Conservation (phyloP, 1,140 invertebrate genomes). For the Pachypsylla venusta region DNA sequence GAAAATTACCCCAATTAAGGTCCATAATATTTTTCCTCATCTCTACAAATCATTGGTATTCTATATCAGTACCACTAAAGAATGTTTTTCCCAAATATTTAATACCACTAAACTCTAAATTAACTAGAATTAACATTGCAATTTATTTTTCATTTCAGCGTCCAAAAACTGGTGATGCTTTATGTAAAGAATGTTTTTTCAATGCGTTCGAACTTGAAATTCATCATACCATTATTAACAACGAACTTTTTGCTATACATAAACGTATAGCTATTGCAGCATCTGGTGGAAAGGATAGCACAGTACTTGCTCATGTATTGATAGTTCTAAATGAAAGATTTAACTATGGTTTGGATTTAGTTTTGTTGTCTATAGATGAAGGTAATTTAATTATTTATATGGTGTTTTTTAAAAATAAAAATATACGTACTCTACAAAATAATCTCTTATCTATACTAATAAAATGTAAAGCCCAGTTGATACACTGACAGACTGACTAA, state of each 20-base stretch:
- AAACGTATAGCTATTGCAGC: slow-evolving; percentile 89
- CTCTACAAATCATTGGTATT: too few species aligned
- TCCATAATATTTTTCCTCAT: too few species aligned
- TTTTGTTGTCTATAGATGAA: slow-evolving; percentile 94
- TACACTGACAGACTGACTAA: too few species aligned
- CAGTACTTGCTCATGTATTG: slow-evolving; percentile 83
- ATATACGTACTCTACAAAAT: too few species aligned
- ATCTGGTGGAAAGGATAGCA: slow-evolving; percentile 98
- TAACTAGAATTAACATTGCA: too few species aligned
- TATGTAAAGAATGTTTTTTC: slow-evolving; percentile 94
- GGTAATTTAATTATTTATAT: slow-evolving; percentile 36
- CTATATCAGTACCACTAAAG: too few species aligned
- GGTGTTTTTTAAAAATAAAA: too few species aligned
- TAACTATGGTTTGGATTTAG: slow-evolving; percentile 79
- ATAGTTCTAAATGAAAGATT: slow-evolving; percentile 84
- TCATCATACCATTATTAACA: slow-evolving; percentile 78
- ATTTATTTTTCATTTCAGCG: slow-evolving; percentile 45
- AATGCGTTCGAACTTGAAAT: slow-evolving; percentile 91
- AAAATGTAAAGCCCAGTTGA: too few species aligned
- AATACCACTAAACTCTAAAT: too few species aligned
- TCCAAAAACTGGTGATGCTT: slow-evolving; percentile 75
- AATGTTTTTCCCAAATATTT: too few species aligned
- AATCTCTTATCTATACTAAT: too few species aligned
- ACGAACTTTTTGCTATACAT: slow-evolving; percentile 70
- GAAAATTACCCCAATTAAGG: too few species aligned